Percentiles rank a stretch among this genome's conserved stretches.
Evolutionary conservation across 2,113 vertebrate species (phyloP).

Genomic region (Phasianus colchicus): DNA sequence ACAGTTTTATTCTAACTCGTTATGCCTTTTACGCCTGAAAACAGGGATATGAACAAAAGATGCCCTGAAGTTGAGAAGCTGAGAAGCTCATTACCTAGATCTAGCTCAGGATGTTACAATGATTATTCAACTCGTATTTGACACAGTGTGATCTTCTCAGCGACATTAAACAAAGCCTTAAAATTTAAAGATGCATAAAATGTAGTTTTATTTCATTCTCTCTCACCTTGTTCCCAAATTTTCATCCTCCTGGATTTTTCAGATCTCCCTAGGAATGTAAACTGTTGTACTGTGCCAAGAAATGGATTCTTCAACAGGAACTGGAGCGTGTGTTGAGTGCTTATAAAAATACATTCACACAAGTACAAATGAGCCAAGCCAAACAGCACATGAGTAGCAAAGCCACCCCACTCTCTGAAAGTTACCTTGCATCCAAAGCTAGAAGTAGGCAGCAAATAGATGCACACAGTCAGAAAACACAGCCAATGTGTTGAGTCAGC

Average conservation of each 20-base stretch:
- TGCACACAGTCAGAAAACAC: not conserved
- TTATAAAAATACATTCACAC: not conserved
- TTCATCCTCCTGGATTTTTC: not conserved
- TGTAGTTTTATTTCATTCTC: not conserved
- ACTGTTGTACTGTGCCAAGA: not conserved
- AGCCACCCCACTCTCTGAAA: not conserved
- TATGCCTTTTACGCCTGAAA: not conserved
- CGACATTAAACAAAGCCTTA: not conserved
- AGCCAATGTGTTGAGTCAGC: not conserved
- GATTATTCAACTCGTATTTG: not conserved
- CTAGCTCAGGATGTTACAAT: not conserved
- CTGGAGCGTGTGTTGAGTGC: not conserved
- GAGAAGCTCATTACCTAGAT: not conserved
- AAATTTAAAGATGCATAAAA: not conserved
- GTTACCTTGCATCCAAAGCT: not conserved
- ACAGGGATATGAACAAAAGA: fast-evolving
- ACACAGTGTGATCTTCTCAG: not conserved
- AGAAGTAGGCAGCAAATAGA: not conserved
- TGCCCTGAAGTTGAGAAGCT: not conserved
- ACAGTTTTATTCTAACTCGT: not conserved
- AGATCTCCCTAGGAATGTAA: not conserved
- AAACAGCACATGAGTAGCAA: not conserved
- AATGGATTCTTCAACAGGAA: not conserved
- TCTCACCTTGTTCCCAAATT: not conserved
- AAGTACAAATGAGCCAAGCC: not conserved